These are phyloP conservation scores for Nothoprocta pentlandii DNA, from an alignment of 2,113 vertebrate genomes.

Conservation along the genomic window DNA sequence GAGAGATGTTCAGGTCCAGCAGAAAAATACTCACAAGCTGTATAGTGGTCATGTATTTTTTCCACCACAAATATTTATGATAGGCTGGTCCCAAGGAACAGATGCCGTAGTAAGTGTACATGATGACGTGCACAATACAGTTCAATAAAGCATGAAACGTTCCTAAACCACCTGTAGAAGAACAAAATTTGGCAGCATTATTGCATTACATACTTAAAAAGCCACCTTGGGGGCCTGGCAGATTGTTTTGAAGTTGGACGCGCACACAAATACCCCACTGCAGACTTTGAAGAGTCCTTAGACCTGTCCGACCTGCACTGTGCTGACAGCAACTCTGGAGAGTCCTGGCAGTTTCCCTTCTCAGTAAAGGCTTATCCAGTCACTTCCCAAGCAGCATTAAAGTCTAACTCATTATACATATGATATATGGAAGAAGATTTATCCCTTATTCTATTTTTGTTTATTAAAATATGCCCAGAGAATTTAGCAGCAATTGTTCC, in stretches of 20 bases:
- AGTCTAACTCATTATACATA: not conserved
- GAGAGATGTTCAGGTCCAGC: not conserved
- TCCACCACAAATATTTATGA: slow-evolving; percentile 97
- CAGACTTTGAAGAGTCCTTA: not conserved
- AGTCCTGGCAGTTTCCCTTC: not conserved
- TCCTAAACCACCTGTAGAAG: slow-evolving; percentile 89
- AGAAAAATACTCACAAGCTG: slow-evolving; percentile 88
- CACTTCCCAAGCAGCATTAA: not conserved
- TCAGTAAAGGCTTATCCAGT: not conserved
- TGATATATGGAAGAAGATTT: not conserved
- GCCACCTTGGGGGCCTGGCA: not conserved
- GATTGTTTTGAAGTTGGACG: not conserved
- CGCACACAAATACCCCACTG: not conserved
- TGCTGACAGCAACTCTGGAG: not conserved
- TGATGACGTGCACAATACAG: slow-evolving; percentile 91
- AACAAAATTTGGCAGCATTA: not conserved
- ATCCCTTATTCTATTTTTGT: not conserved
- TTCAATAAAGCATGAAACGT: slow-evolving; percentile 98
- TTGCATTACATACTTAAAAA: not conserved
- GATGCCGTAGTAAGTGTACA: slow-evolving; percentile 96
- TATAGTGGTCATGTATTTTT: slow-evolving; percentile 94
- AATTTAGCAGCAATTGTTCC: not conserved
- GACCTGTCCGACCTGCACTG: not conserved
- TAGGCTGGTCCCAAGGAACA: slow-evolving; percentile 92
- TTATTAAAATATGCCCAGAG: not conserved